These are phyloP conservation scores for Agonopterix arenella DNA, from an alignment of 2,888 invertebrate genomes.

Conservation along the genomic window DNA sequence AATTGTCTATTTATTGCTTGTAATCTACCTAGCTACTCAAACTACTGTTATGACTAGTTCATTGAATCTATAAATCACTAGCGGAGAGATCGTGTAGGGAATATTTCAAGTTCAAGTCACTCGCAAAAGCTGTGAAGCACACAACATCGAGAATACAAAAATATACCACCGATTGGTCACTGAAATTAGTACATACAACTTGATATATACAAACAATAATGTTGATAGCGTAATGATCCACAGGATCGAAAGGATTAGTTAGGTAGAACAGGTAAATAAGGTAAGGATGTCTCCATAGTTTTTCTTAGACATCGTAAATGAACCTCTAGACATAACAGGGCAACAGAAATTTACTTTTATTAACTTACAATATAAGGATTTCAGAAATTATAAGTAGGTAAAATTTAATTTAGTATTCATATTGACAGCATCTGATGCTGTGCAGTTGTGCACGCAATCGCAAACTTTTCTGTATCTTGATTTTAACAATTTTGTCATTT, in stretches of 20 bases:
- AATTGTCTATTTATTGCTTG: slow-evolving; percentile 67
- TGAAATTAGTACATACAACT: slow-evolving; percentile 9
- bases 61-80: slow-evolving; percentile 5
- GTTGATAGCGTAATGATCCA: not conserved
- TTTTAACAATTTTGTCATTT: too few relatives aligned
- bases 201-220: slow-evolving; percentile 4
- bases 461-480: too few relatives aligned
- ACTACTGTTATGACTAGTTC: slow-evolving; percentile 7
- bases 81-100: slow-evolving; percentile 7
- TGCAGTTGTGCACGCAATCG: too few relatives aligned
- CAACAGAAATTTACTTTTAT: too few relatives aligned
- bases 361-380: too few relatives aligned
- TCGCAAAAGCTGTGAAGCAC: slow-evolving; percentile 37
- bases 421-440: too few relatives aligned
- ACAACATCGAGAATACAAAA: slow-evolving; percentile 39
- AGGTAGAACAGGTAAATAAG: too few relatives aligned
- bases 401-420: too few relatives aligned
- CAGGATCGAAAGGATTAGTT: not conserved
- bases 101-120: slow-evolving; percentile 13
- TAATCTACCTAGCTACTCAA: slow-evolving; percentile 56
- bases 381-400: too few relatives aligned
- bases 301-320: too few relatives aligned
- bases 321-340: too few relatives aligned
- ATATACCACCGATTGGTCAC: slow-evolving; percentile 28
- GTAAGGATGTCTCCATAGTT: too few relatives aligned